phyloP scores from a whole-genome alignment of 2,888 invertebrate genomes.

The Rhagonycha lutea region DNA sequence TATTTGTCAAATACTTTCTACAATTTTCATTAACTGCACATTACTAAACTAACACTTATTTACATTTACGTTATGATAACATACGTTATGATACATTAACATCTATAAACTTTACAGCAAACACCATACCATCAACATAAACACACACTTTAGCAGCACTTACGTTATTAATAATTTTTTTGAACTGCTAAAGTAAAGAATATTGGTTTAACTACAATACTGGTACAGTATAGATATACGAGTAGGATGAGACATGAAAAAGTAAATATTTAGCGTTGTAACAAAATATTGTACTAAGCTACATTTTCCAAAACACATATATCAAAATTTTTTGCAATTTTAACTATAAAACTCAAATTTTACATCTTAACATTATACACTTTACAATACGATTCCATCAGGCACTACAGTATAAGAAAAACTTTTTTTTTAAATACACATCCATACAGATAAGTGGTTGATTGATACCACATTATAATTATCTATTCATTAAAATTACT shows the following conservation, averaged over 20 bases:
- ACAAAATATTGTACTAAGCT: conserved; percentile 6
- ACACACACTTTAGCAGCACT: conserved; percentile 14
- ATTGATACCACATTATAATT: conserved; percentile 6
- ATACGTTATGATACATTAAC: conserved; percentile 14
- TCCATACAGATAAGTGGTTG: conserved; percentile 18
- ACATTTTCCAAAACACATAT: conserved; percentile 13
- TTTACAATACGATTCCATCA: conserved; percentile 25
- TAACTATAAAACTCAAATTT: conserved; percentile 9
- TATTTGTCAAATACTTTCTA: conserved; percentile 20
- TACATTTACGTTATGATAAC: conserved; percentile 20
- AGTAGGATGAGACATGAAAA: conserved; percentile 10
- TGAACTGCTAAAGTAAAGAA: conserved; percentile 14
- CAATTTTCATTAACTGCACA: conserved; percentile 23
- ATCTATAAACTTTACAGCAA: conserved; percentile 26
- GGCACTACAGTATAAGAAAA: conserved; percentile 24
- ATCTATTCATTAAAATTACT: background rate
- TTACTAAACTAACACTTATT: conserved; percentile 21
- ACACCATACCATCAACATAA: conserved; percentile 21
- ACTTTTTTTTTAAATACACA: conserved; percentile 5
- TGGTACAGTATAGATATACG: conserved; percentile 9
- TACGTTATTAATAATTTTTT: background rate
- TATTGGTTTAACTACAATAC: background rate
- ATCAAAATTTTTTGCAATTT: conserved; percentile 18
- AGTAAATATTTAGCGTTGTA: conserved; percentile 1
- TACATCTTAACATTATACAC: conserved; percentile 17